Conservation (phyloP, 2,797 vertebrate genomes). For the Philypnodon macrostomus region DNA sequence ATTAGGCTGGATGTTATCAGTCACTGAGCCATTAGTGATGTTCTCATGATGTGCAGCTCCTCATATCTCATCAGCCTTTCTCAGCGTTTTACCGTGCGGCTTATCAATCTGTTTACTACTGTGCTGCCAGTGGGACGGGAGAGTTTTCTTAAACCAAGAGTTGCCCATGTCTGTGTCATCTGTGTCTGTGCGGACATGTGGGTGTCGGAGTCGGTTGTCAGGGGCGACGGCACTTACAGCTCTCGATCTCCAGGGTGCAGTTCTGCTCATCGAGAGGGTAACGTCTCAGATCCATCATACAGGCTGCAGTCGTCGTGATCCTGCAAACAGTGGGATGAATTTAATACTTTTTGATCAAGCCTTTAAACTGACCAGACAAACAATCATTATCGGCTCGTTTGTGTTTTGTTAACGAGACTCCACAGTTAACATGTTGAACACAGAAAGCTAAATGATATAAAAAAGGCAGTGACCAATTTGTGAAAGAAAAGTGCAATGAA, state of each 20-base stretch:
- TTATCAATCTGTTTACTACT: conserved; percentile 55
- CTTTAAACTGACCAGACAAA: background rate
- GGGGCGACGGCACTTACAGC: conserved; percentile 86
- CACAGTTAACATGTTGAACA: no score
- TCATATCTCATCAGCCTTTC: conserved; percentile 69
- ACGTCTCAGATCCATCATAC: conserved; percentile 96
- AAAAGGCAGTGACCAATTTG: no score
- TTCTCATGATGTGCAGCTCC: conserved; percentile 66
- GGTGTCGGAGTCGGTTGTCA: conserved; percentile 58
- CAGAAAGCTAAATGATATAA: no score
- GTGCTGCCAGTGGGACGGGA: conserved; percentile 27
- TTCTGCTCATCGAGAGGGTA: conserved; percentile 95
- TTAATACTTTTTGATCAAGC: conserved; percentile 26
- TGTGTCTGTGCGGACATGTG: conserved; percentile 55
- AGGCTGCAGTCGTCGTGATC: conserved; percentile 96
- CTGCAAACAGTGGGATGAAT: conserved; percentile 69
- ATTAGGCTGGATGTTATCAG: conserved; percentile 76
- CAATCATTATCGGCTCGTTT: no score
- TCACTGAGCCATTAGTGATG: conserved; percentile 72
- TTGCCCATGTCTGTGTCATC: conserved; percentile 43
- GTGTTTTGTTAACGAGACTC: no score
- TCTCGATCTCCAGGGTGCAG: conserved; percentile 96
- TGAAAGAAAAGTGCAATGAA: no score
- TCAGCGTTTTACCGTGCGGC: conserved; percentile 64
- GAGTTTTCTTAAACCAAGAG: conserved; percentile 32